Evolutionary conservation across 2,113 vertebrate species (phyloP), one percentile per base, ranked within the genome.

Genomic region (Centrocercus urophasianus): DNA sequence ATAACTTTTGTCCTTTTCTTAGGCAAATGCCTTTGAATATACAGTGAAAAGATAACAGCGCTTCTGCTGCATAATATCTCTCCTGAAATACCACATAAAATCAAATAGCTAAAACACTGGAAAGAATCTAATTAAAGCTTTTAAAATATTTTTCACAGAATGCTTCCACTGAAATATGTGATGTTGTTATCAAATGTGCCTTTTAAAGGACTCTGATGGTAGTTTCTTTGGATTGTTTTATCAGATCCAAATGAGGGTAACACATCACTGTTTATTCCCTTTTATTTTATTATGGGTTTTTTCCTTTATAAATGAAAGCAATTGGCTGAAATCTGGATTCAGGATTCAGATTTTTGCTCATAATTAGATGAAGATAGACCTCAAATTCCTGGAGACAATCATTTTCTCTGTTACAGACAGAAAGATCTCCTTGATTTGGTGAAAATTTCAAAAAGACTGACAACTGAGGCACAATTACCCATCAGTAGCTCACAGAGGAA

Each of bases 231-330:
- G 5, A 18, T 48, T 24, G 3, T 69, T 81, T 92, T n/a, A 18
- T 83, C 30, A 14, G 43, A 38, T 60, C 12, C 66, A 15, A 81
- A 71, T 45, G 15, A 86, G 20, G n/a, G 8, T 25, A 50, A 66
- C 0, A 69, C 43, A 64, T 71, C 13, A 3, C 34, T 72, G 0
- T 1, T 45, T 25, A 73, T 70, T 77, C 19, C 3, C 14, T 1
- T 73, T 2, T 36, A 27, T 34, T 52, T 24, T 8, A 42, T 61
- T 42, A 6, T 16, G 24, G 19, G 7, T 57, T 82, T 75, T 59
- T 40, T 40, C 6, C 5, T 17, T 70, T 32, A 7, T 21, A 80
- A 38, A 2, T 71, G 13, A 71, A 42, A 85, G 7, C 3, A 71
- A 52, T 30, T 42, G 18, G 3, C 27, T 80, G 56, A 88, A 69